Base-by-base conservation (phyloP, 2,113 vertebrate species). In the Hippocampus zosterae region DNA sequence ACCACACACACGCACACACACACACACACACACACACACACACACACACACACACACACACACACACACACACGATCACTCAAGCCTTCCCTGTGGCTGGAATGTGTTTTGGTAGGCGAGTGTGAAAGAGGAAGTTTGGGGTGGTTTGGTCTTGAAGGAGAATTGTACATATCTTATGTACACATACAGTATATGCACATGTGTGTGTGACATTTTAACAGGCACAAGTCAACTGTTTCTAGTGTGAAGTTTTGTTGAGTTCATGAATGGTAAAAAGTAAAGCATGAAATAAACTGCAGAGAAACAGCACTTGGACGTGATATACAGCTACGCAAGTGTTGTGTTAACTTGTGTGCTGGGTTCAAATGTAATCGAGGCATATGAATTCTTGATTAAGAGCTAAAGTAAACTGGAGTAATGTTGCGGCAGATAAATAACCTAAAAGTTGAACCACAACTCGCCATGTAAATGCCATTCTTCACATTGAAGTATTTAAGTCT, bases 51-150 rank as follows among this genome's bases (percentile, higher is more conserved):
- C 72, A 11, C 37, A 55, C 72, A 74, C 73, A 61, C 69, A 68
- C 79, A 48, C 76, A 84, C 67, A 86, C 83, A 77, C 69, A 75
- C 61, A 71, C 81, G 76, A 80, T 83, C 79, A 83, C 52, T 73
- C 71, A 78, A 57, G 79, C 74, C 69, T 81, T 85, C 76, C 79
- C 71, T 68, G 78, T 65, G 84, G 81, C 42, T 81, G 84, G 86
- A 88, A 86, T 87, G 85, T 83, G 82, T 85, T 84, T 80, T 78
- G 70, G 71, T 74, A 60, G 62, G 71, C 68, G 65, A 71, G 72
- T 76, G 80, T 75, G 79, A 84, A 73, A 80, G 73, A 75, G 70
- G 67, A 81, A 68, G 74, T 86, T 77, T 76, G 67, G 68, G 6
- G 65, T 57, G 56, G 64, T 27, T 50, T 16, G 16, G 8, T 62